A percentile compares a stretch with the other conserved stretches of the same genome.
These are phyloP conservation scores for Oscarella lobularis DNA, from an alignment of 37 sponge, comb jelly and placozoan genomes.

Conservation along the genomic window DNA sequence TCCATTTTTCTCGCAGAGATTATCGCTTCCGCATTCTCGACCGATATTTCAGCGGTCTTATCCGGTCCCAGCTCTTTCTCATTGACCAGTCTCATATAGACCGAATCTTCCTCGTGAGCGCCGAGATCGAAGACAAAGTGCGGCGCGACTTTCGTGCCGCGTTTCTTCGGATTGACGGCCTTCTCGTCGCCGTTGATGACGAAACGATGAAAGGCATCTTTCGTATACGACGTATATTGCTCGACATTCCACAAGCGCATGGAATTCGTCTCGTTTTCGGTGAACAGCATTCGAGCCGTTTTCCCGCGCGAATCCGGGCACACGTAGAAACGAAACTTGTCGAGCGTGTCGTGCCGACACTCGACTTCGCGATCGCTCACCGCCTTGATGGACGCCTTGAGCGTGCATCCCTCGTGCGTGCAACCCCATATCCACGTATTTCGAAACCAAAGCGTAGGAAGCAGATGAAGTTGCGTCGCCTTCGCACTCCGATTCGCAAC, in stretches of 20 bases:
- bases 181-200: conserved; percentile 49
- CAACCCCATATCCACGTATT: conserved; percentile 98
- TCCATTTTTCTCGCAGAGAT: conserved; percentile 44
- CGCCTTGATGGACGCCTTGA: conserved; percentile 57
- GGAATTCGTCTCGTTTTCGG: conserved; percentile 90
- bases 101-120: conserved; percentile 24
- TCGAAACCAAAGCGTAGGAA: conserved; percentile 92
- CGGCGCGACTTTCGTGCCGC: conserved; percentile 72
- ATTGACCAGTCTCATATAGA: conserved; percentile 46
- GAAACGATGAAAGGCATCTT: conserved; percentile 88
- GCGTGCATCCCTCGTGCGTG: conserved; percentile 83
- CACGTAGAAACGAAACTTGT: conserved; percentile 43
- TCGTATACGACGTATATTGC: conserved; percentile 59
- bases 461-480: conserved; percentile 54
- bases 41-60: background rate
- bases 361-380: conserved; percentile 7
- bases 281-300: conserved; percentile 66
- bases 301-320: conserved; percentile 27
- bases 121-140: conserved; percentile 59
- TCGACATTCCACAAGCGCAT: conserved; percentile 33
- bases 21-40: conserved; percentile 25
- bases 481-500: conserved; percentile 62
- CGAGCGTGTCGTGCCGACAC: conserved; percentile 66
- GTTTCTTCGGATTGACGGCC: conserved; percentile 48
- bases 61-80: conserved; percentile 6